Evolutionary conservation across 2,797 vertebrate species (phyloP), one percentile per base, ranked within the genome.

Genomic region (Enteromius radiatus): DNA sequence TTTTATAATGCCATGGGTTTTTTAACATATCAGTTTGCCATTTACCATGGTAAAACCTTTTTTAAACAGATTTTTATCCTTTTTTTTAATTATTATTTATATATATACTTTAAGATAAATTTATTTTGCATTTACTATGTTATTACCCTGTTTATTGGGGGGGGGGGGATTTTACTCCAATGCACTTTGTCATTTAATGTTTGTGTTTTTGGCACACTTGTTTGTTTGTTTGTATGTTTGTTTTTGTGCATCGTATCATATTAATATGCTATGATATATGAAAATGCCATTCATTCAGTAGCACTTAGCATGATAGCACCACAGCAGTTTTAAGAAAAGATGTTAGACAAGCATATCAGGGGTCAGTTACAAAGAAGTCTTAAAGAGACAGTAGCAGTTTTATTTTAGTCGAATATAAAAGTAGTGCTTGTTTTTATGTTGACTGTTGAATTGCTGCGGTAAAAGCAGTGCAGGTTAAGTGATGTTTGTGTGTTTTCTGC

Each of bases 401-500:
- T 26, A 14, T 26, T 26, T 33, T 33, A 2, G 33, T 33, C 4
- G 33, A 6, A 41, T 9, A 5, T 41, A 61, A 28, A 28, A 7
- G 14, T 28, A 2, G 12, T 61, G 26, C 14, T 28, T 63, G 26
- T 17, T 63, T 63, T 31, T 31, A 63, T 31, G 5, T 28, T 31
- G 61, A 33, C 61, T 63, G n/a, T n/a, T 17, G 8, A 64, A 64
- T 21, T 36, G 33, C 31, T 36, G 19, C 6, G 17, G 28, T 9
- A 64, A 36, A 33, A n/a, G n/a, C 52, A 54, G 61, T 19, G n/a
- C 67, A 11, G 26, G 23, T 56, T 54, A 9, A 68, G 26, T 31
- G 15, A 43, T 76, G 47, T 49, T 12, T 8, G 41, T 68, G 28
- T 67, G 0, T 47, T 71, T 61, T 36, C 6, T 54, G 49, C 88